phyloP scores from a whole-genome alignment of 2,797 vertebrate species.

The Hippopotamyrus pictus region DNA sequence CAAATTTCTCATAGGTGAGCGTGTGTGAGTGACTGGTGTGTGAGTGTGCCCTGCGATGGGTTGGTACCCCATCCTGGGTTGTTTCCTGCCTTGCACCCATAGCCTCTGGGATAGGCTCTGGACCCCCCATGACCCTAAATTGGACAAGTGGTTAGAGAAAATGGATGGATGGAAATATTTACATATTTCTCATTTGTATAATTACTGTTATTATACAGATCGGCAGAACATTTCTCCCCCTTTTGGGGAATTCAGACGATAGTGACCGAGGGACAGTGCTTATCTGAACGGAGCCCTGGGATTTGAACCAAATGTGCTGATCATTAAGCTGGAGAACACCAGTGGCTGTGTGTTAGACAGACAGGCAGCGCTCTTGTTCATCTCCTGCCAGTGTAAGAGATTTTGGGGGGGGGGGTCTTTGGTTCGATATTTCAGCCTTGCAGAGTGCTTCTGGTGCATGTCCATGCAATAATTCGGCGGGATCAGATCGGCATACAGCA shows the following conservation, averaged over 20 bases:
- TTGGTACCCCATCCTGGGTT: too few relatives aligned
- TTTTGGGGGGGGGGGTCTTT: constrained; percentile 46
- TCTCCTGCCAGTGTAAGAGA: constrained; percentile 62
- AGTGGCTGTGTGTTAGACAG: constrained; percentile 43
- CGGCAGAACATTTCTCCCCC: constrained; percentile 30
- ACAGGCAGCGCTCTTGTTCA: constrained; percentile 57
- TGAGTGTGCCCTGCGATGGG: too few relatives aligned
- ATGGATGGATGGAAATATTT: too few relatives aligned
- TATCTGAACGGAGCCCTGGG: constrained; percentile 53
- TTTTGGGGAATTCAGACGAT: constrained; percentile 55
- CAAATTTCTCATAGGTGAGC: too few relatives aligned
- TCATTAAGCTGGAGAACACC: constrained; percentile 60
- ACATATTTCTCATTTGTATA: too few relatives aligned
- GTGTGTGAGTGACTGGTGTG: too few relatives aligned
- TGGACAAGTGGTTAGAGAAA: too few relatives aligned
- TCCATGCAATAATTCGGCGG: background rate
- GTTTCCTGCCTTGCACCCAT: too few relatives aligned
- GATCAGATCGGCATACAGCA: too few relatives aligned
- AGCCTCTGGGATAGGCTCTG: too few relatives aligned
- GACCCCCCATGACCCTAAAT: too few relatives aligned
- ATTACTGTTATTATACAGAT: constrained; percentile 25
- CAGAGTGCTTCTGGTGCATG: constrained; percentile 19
- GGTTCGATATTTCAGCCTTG: constrained; percentile 55
- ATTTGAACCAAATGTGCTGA: constrained; percentile 65
- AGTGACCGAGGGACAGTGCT: constrained; percentile 45